Evolutionary conservation across 2,113 vertebrate genomes (phyloP), one percentile per base, ranked within the genome.

Genomic region (Boleophthalmus pectinirostris): DNA sequence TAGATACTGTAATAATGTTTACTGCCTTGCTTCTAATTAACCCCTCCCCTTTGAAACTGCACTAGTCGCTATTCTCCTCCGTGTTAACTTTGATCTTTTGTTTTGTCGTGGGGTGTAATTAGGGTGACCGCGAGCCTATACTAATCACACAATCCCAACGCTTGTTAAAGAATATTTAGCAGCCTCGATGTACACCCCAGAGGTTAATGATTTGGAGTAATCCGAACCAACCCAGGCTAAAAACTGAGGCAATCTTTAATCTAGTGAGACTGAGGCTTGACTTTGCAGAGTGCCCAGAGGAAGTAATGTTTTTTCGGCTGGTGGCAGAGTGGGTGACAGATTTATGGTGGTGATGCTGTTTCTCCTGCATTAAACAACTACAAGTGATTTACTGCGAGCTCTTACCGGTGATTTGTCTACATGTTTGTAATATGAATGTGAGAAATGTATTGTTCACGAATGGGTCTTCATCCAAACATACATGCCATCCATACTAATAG

Each of bases 211-310:
- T 72, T 77, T 69, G 35, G 64, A 86, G 70, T 84, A 89, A 88
- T 87, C 81, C 58, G 72, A 5, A 46, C 80, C 80, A 82, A 83
- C 79, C 46, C 57, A 5, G 29, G 82, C 77, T 83, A 83, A 83
- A 63, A 86, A 77, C 35, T 69, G 78, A 85, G 71, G 68, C 63
- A 79, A 81, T 87, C 81, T 90, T 79, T 88, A 89, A 89, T 87
- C 87, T 89, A 74, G 78, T 35, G 75, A 77, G 80, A 90, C 75
- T 72, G 66, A 76, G 69, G 71, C 75, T 83, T 82, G 84, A 84
- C 81, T 85, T 89, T 82, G 87, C 74, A 29, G 79, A 79, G 82
- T 33, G 72, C 54, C 60, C 35, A 23, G 80, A 64, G 79, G 67
- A 89, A 83, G 73, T 56, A 5, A 88, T 85, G 67, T 77, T 86